A percentile compares a stretch with the other conserved stretches of the same genome.
phyloP scores from a whole-genome alignment of 2,888 invertebrate species.

The Chirona hameri region DNA sequence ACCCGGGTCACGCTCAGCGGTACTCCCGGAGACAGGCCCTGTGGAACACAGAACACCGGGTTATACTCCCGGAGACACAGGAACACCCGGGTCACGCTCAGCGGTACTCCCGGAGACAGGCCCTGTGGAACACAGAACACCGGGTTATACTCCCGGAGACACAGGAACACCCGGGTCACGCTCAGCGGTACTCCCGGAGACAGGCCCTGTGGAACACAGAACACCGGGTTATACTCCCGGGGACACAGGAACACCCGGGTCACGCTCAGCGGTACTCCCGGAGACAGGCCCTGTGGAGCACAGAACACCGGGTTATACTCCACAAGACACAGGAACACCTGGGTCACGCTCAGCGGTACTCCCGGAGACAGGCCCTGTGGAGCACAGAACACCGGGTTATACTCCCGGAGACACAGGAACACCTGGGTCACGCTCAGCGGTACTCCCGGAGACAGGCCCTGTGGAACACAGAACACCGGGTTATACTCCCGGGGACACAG shows the following conservation, averaged over 20 bases:
- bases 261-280: constrained; percentile 54
- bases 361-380: constrained; percentile 41
- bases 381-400: constrained; percentile 47
- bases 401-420: too few relatives aligned
- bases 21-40: constrained; percentile 43
- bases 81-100: constrained; percentile 61
- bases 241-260: constrained; percentile 64
- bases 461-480: constrained; percentile 46
- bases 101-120: constrained; percentile 48
- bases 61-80: too few relatives aligned
- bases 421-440: constrained; percentile 59
- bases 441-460: constrained; percentile 43
- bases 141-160: too few relatives aligned
- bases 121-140: neutral
- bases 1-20: constrained; percentile 59
- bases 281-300: constrained; percentile 37
- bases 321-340: constrained; percentile 65
- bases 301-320: constrained; percentile 50
- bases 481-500: too few relatives aligned
- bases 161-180: constrained; percentile 61
- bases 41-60: constrained; percentile 46
- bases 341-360: constrained; percentile 55
- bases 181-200: constrained; percentile 51
- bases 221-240: too few relatives aligned
- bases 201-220: neutral